Evolutionary conservation across 2,113 vertebrate species (phyloP), one percentile per base, ranked within the genome.

Genomic region (Pterophyllum scalare): DNA sequence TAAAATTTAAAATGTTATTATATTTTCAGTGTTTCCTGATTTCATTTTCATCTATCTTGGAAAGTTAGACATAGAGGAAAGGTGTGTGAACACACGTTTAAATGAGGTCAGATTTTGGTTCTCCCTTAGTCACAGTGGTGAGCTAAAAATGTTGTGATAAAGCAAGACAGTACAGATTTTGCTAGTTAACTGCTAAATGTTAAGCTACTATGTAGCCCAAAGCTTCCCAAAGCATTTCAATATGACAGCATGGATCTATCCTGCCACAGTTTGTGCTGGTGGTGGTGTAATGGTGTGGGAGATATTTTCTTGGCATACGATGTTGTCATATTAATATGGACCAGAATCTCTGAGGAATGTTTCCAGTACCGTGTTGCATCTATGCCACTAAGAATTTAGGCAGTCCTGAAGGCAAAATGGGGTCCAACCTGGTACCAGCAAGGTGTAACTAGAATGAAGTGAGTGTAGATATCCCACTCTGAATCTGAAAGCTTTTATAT

Each of bases 1-100:
- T 72, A 3, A 8, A 72, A 72, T 72, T 31, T 52, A 52, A 72
- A 72, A 52, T 52, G 65, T 72, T 72, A 72, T 52, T 46, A n/a
- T 72, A 72, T 72, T 72, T 72, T 31, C 43, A 52, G 65, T 31
- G 26, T 54, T 72, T 72, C 67, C 67, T 72, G 46, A 54, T 72
- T 72, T 72, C 46, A 72, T 72, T 54, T 72, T 54, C 46, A 33
- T 72, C 67, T 33, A 14, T 54, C 67, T 33, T 4, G 0, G 46
- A 72, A 72, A 72, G 67, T 54, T 72, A 72, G 2, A 72, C 65
- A 72, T 14, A 72, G 26, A 54, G 67, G 0, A 72, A 54, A 72
- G 46, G 67, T 72, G 26, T 54, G 46, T 1, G 10, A 72, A 72
- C 0, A 72, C 65, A 31, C 43, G 3, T 3, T 70, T 54, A 72